These are phyloP conservation scores for Carettochelys insculpta DNA, from an alignment of 2,113 vertebrate genomes.

Conservation along the genomic window DNA sequence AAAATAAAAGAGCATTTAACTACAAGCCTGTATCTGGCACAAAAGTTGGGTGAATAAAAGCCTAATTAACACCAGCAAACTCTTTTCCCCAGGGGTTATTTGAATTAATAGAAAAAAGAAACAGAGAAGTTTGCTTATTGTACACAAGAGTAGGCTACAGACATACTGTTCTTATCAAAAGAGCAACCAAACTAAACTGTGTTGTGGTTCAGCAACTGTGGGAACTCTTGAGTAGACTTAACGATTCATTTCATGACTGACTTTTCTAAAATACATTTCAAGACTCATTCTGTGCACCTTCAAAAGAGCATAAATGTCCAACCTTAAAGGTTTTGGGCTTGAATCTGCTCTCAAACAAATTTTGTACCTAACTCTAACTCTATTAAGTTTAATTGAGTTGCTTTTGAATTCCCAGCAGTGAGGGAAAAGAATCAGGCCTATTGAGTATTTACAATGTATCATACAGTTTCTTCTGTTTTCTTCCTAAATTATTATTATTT, in stretches of 20 bases:
- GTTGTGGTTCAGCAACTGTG: constrained; percentile 5
- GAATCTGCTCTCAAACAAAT: not conserved
- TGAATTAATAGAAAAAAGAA: constrained; percentile 31
- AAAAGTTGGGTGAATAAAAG: constrained; percentile 17
- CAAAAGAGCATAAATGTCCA: not conserved
- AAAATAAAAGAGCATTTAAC: not conserved
- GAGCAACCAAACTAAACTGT: constrained; percentile 22
- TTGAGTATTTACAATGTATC: not conserved
- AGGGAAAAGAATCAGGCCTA: rapidly evolving
- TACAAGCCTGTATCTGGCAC: not conserved
- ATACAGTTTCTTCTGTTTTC: not conserved
- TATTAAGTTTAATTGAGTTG: not conserved
- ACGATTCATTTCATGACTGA: constrained; percentile 17
- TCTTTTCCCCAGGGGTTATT: constrained; percentile 2
- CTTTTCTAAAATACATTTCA: constrained; percentile 19
- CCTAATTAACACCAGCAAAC: constrained; percentile 10
- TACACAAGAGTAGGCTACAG: not conserved
- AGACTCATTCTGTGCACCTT: not conserved
- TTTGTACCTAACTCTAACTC: rapidly evolving
- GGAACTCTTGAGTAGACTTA: constrained; percentile 27
- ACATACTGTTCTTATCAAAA: constrained; percentile 32
- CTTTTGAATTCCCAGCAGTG: not conserved
- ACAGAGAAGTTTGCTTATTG: not conserved
- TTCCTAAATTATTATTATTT: not conserved
- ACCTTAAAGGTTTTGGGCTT: not conserved